These are phyloP conservation scores for Anaspis maculata DNA, from an alignment of 2,888 invertebrate species.

Conservation along the genomic window DNA sequence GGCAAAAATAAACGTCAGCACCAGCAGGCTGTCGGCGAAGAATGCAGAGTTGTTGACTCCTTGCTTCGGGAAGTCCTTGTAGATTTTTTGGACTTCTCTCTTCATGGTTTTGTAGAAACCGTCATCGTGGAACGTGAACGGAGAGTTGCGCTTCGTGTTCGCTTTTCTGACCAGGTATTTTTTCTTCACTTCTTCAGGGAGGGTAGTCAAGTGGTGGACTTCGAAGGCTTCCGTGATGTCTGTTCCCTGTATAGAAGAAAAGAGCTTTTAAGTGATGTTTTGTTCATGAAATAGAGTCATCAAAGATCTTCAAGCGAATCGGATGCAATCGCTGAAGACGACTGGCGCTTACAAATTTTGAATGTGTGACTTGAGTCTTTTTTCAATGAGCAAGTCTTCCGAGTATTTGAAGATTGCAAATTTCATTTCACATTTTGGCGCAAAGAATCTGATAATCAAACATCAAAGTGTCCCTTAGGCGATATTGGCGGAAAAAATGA, in stretches of 20 bases:
- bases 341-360: too few relatives aligned
- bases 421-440: too few relatives aligned
- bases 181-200: slow-evolving; percentile 47
- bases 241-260: slow-evolving; percentile 51
- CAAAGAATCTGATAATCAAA: too few relatives aligned
- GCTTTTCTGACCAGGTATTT: slow-evolving; percentile 62
- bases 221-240: slow-evolving; percentile 78
- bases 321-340: too few relatives aligned
- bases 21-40: slow-evolving; percentile 39
- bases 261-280: too few relatives aligned
- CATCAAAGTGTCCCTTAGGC: too few relatives aligned
- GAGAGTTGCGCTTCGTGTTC: slow-evolving; percentile 54
- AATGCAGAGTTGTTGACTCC: slow-evolving; percentile 34
- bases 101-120: slow-evolving; percentile 70
- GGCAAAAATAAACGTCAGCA: slow-evolving; percentile 27
- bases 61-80: slow-evolving; percentile 47
- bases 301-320: too few relatives aligned
- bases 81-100: slow-evolving; percentile 37
- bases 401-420: too few relatives aligned
- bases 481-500: too few relatives aligned
- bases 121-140: slow-evolving; percentile 63
- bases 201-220: slow-evolving; percentile 56
- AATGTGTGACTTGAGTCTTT: too few relatives aligned
- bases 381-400: too few relatives aligned
- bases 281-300: too few relatives aligned